Base-by-base conservation (phyloP, 35 echinoderm and acorn worm genomes). In the Hemicentrotus pulcherrimus region DNA sequence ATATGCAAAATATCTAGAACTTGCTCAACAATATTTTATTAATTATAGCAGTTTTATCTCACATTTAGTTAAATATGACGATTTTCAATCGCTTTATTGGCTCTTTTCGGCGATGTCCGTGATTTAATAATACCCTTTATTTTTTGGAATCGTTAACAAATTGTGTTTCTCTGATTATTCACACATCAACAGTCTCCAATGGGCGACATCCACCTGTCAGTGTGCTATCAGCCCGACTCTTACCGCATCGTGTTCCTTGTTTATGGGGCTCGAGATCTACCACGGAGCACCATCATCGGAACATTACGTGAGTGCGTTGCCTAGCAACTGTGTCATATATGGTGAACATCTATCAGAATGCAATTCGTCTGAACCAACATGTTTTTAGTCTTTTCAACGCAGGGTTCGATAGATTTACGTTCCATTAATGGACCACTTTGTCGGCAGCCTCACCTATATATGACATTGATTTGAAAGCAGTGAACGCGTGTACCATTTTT, bases 181-280 rank as follows among this genome's bases (percentile, higher is more conserved):
- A 5, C 50, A 19, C 55, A 9, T 18, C 16, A 85, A 15, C 94
- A 97, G 95, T 95, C 94, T 28, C 94, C 95, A 32, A 70, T 95
- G 10, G 96, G 96, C 33, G 96, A 97, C 94, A 91, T 97, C 61
- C 96, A 97, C 41, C 32, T 97, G 35, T 97, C 96, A 15, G 60
- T 97, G 18, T 97, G 96, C 45, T 97, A 95, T 35, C 96, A 97
- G 91, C 94, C 96, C 30, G 91, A 95, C 47, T 91, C 91, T 31
- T 94, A 95, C 28, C 32, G 94, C 31, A 65, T 95, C 9, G 94
- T 97, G 9, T 97, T 95, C 85, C 96, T 97, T 46, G 91, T 97
- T 32, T n/a, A 92, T 35, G 96, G 94, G 60, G 96, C 96, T 31
- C 90, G 95, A 86, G 96, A 95, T 87, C 86, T 97, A n/a, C 94